Percentiles rank a stretch among this genome's conserved stretches.
phyloP scores from a whole-genome alignment of 1,140 invertebrate genomes.

The Aphis gossypii region DNA sequence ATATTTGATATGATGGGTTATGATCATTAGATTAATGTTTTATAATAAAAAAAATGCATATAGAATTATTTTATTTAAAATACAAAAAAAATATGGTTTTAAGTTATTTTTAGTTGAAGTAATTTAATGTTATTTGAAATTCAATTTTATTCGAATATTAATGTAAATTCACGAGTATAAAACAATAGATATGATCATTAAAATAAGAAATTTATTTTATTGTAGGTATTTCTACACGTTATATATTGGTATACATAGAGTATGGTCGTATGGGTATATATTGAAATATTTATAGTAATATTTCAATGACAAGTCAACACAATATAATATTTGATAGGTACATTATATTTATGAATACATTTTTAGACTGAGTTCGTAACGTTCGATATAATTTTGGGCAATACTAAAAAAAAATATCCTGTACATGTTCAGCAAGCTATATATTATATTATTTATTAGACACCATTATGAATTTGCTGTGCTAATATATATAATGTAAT shows the following conservation, averaged over 20 bases:
- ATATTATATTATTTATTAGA: background rate
- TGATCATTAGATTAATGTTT: background rate
- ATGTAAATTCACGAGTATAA: too few relatives aligned
- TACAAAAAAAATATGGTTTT: background rate
- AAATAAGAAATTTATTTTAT: background rate
- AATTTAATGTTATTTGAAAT: background rate
- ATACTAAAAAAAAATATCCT: background rate
- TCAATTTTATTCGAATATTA: background rate
- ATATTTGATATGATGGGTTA: background rate
- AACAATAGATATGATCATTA: background rate
- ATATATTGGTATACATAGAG: background rate
- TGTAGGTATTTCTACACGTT: background rate
- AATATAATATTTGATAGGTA: background rate
- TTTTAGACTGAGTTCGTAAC: background rate
- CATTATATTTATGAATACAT: background rate
- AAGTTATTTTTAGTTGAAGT: background rate
- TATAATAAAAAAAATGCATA: background rate
- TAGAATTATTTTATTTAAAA: background rate
- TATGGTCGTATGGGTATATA: background rate
- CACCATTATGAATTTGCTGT: background rate
- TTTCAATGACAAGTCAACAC: background rate
- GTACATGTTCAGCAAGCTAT: background rate
- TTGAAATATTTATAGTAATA: background rate
- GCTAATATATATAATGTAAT: conserved; percentile 32
- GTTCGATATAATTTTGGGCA: conserved; percentile 1